These are phyloP conservation scores for Phyllotis vaccarum DNA, from an alignment of 2,797 vertebrate genomes.

Conservation along the genomic window DNA sequence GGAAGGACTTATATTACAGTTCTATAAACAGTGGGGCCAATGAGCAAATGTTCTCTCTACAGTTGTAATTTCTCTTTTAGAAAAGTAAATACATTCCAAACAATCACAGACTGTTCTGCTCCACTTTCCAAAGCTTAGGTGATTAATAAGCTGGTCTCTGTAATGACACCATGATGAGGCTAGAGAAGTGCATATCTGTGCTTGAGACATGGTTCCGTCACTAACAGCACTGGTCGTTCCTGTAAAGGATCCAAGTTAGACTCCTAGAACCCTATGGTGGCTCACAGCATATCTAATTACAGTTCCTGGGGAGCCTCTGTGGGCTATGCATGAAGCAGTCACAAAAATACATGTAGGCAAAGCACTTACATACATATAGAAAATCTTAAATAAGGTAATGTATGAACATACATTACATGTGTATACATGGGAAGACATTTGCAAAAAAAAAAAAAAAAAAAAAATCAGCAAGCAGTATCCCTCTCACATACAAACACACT, in stretches of 20 bases:
- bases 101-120: neutral
- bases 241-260: neutral
- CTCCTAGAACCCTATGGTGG: neutral
- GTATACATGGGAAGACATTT: no score
- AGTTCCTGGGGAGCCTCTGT: neutral
- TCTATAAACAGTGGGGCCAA: neutral
- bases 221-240: neutral
- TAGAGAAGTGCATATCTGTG: neutral
- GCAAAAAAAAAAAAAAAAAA: neutral
- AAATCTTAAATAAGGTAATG: neutral
- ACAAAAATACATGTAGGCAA: neutral
- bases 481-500: neutral
- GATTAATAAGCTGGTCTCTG: neutral
- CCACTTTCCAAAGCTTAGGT: no score
- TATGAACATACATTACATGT: neutral
- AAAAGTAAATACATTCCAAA: neutral
- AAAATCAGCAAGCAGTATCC: neutral
- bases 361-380: neutral
- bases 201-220: neutral
- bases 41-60: neutral
- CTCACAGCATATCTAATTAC: neutral
- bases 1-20: neutral
- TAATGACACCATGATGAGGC: neutral
- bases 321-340: neutral
- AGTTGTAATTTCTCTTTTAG: neutral